Base-by-base conservation (phyloP, 23 tunicate genomes). In the Corella eumyota region DNA sequence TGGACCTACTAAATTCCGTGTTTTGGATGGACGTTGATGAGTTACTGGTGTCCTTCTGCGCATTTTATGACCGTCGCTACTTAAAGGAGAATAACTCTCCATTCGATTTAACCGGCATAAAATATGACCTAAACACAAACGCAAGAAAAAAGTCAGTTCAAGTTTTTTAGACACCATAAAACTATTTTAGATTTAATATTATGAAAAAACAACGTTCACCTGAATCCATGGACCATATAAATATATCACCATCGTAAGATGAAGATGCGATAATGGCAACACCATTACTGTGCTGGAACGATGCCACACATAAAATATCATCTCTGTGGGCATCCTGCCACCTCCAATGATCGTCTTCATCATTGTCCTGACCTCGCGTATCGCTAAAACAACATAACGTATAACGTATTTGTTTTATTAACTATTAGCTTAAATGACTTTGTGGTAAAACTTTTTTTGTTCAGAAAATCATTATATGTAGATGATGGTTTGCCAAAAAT, bases 191-290 rank as follows among this genome's bases (percentile, higher is more conserved):
- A n/a, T n/a, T 9, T 40, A 40, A 40, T 40, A 9, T 40, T 9
- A 9, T 15, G 15, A 40, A 40, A 40, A 40, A 40, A 40, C 11
- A 1, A 24, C 26, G 23, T 28, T 37, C 49, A 88, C 96, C 96
- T 22, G 88, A 74, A 35, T 79, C 96, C 0, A 78, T 37, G 6
- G 83, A 74, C 96, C 96, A 88, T 17, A 88, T 78, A 25, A 68
- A 72, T 6, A 88, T 79, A 36, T 88, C 83, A 24, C 96, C 96
- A 62, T 88, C 96, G 34, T 88, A 88, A 1, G 96, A 88, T 5
- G 81, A 76, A 11, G 96, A 71, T 7, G 96, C 96, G 30, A 73
- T 62, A 9, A 79, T 67, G 17, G 88, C 68, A 29, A 52, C 68
- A 7, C 85, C 95, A 38, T 61, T 59, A 34, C 61, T 21, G 34